Base-by-base conservation (phyloP, 2,888 invertebrate genomes). In the Poecilobothrus nobilitatus region DNA sequence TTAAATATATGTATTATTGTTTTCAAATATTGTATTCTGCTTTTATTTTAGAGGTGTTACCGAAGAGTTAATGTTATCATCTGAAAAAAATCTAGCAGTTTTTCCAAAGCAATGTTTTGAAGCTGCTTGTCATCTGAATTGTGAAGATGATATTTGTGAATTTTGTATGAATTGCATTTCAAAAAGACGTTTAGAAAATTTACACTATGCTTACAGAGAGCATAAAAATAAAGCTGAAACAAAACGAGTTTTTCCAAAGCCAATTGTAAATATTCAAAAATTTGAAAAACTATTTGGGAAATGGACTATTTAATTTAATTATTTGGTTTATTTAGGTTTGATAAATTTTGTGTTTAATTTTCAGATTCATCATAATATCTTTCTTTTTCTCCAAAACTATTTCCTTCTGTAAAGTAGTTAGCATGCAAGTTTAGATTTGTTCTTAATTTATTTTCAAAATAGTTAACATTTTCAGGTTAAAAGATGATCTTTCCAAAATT, bases 131-230 rank as follows among this genome's bases (percentile, higher is more conserved):
- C 83, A 86, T 71, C 84, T 84, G 2, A 85, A 86, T 65, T 95
- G 95, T 76, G 84, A 85, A 65, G 80, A 83, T 0, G 78, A 86
- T 0, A 84, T 87, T 70, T 97, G 97, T 77, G 86, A 86, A 67
- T 80, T 96, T 0, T 97, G 97, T 78, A 85, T 85, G 72, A 87
- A 88, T 0, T 97, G 97, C 77, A 82, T 94, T 63, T 86, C 85
- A 2, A 77, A 82, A 1, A 85, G 85, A 44, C 83, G 89, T 61
- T 84, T 84, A 72, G 77, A 81, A 18, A 84, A 84, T 68, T 79
- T 97, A 12, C 83, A 88, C 67, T 82, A 84, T 71, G 90, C 95
- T 0, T 91, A 91, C 76, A 83, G 85, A 67, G 97, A 98, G 77
- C 92, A 94, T 78, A 80, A 91, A 22, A 91, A 92, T 78, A 86